phyloP scores from a whole-genome alignment of 2,797 vertebrate genomes.

The Myotis daubentonii region DNA sequence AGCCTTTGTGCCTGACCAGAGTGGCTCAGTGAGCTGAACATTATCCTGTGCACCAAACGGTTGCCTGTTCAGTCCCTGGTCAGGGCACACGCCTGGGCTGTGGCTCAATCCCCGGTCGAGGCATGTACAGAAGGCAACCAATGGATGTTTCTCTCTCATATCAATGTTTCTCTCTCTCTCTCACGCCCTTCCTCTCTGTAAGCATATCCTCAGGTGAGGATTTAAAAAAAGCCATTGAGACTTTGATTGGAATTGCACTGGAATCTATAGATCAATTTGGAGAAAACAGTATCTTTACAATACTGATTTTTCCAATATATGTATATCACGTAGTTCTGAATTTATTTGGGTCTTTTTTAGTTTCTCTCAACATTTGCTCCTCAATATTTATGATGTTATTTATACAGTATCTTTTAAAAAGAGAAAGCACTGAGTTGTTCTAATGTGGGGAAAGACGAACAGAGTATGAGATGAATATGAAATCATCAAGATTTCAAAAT shows the following conservation, averaged over 20 bases:
- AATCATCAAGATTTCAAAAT: slow-evolving; percentile 37
- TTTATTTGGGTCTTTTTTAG: not conserved
- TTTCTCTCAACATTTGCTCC: not conserved
- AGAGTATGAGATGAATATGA: not conserved
- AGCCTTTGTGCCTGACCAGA: not conserved
- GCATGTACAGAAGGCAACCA: not conserved
- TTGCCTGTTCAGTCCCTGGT: not conserved
- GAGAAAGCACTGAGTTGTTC: not conserved
- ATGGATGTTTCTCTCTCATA: not conserved
- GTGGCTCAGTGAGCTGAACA: not conserved
- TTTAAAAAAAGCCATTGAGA: not conserved
- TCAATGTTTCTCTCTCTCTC: not conserved
- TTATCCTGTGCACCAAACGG: not conserved
- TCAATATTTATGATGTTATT: not conserved
- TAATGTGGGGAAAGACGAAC: not conserved
- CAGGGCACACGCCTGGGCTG: not conserved
- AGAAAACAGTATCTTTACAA: not conserved
- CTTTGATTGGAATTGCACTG: not conserved
- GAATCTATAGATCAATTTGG: not conserved
- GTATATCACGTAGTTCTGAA: not conserved
- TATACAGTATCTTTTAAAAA: not conserved
- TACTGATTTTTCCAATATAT: not conserved
- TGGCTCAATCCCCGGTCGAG: not conserved
- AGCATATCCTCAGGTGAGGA: not conserved
- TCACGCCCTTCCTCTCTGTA: not conserved